Base-by-base conservation (phyloP, 2,888 invertebrate species). In the Drosophila mettleri region DNA sequence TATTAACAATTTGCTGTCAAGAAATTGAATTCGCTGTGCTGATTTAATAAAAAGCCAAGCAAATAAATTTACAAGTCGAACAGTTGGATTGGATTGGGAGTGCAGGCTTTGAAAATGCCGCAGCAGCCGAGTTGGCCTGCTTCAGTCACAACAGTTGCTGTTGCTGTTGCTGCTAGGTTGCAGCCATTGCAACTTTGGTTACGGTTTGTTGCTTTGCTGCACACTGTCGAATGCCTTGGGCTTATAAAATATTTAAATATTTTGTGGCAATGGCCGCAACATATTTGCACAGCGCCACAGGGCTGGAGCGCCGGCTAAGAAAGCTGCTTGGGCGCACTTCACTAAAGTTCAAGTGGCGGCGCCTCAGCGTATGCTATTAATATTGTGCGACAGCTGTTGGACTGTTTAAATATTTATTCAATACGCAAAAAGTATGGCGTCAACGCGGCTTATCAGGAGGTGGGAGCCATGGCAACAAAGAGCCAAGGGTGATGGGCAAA, bases 241-340 rank as follows among this genome's bases (percentile, higher is more conserved):
- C 71, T 84, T 85, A 80, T 85, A 86, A 85, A 85, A 85, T 85
- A 85, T 85, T 84, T 86, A 88, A 85, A 78, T 79, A 88, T 86
- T 84, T 86, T 88, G 75, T 69, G 78, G 79, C 72, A 73, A 73
- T 64, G 66, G 69, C 69, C 79, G 77, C 78, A 77, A 78, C 81
- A 82, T 82, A 85, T 87, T 87, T 83, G 87, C 75, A 66, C 60
- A 69, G 78, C 57, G 73, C 65, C 72, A 3, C 3, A 12, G 8
- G 33, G 8, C 2, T 52, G 36, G 24, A 18, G 29, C 45, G 10
- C 10, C 49, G 66, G 12, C 49, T 38, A 22, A 51, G 58, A 24
- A 29, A 29, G 24, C 49, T 27, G 34, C 22, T 52, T 34, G 8
- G 31, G 45, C 45, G 39, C 46, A 29, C 43, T 39, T 52, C 46